These are phyloP conservation scores for human DNA, from an alignment of 2,113 vertebrate genomes.

Conservation along the genomic window GRCh38 chr11:100821501-100822000, in stretches of 20 bases:
- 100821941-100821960: background rate
- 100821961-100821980: background rate
- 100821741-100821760: background rate
- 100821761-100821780: background rate
- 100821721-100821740: background rate
- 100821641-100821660: background rate
- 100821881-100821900: background rate
- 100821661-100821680: background rate
- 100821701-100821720: background rate
- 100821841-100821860: slow-evolving; percentile 39
- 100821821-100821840: background rate
- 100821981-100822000: background rate
- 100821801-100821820: background rate
- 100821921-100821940: background rate
- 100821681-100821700: background rate
- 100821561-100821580: background rate
- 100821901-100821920: background rate
- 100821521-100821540: background rate
- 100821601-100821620: accelerated
- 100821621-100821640: background rate
- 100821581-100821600: accelerated
- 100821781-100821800: background rate
- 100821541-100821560: background rate
- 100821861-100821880: slow-evolving; percentile 1
- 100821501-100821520: slow-evolving; percentile 8